Base-by-base conservation (phyloP, 2,888 invertebrate species). In the Reticulitermes lucifugus region DNA sequence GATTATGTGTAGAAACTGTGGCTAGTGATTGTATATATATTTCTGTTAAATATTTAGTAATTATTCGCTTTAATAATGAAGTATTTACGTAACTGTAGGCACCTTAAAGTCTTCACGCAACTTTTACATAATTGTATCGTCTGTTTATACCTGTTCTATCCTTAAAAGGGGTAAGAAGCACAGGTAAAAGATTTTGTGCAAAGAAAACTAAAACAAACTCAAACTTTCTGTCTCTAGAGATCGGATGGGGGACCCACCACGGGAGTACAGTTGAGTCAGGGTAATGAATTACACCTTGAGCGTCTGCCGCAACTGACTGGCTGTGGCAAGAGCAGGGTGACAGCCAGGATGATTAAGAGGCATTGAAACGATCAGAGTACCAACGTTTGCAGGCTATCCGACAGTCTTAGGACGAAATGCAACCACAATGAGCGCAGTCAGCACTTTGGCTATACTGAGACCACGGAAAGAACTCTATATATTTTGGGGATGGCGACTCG, bases 221-320 rank as follows among this genome's bases (percentile, higher is more conserved):
- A 65, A 25, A 65, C n/a, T 65, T 65, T 65, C n/a, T 41, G 73
- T 73, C 73, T 41, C 41, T 18, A 41, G 41, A 41, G 73, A 29
- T 41, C 29, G 4, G 41, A 73, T 41, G 35, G 29, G 29, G 21
- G 73, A 41, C 73, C 73, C 35, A 73, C 73, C 73, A 35, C 73
- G 65, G 25, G 25, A 65, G 25, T 25, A n/a, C 9, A 73, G 35
- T 73, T 41, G 9, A 73, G 73, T 65, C 73, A 12, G 60, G 80
- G 60, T 80, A 80, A 80, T 80, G 59, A 80, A 80, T 80, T 80
- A 80, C 80, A 80, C 60, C 55, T 80, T 60, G 21, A 29, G 59
- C 59, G 60, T 80, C 46, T 60, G 60, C 41, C 59, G 35, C 59
- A 80, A 80, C 60, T 60, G 55, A 29, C 59, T 60, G 41, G 29